Evolutionary conservation across 2,797 vertebrate species (phyloP).

Genomic region (Scleropages formosus): DNA sequence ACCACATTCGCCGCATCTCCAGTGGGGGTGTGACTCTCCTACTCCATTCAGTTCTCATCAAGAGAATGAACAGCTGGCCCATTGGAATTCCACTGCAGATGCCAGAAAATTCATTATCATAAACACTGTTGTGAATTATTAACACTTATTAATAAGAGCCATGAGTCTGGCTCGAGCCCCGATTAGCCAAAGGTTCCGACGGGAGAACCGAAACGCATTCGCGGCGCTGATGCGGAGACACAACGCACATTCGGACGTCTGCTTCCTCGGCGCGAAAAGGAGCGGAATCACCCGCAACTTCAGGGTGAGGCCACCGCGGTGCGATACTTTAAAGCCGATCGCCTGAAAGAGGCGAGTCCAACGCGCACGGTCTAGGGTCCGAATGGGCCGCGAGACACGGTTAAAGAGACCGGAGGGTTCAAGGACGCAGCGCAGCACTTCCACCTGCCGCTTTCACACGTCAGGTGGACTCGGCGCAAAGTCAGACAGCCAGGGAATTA

Average conservation of each 20-base stretch:
- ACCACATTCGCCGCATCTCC: constrained; percentile 26
- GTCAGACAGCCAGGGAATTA: no score
- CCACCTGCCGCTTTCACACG: no score
- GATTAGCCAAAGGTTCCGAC: not conserved
- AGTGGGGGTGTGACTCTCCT: not conserved
- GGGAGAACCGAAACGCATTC: not conserved
- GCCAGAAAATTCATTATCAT: not conserved
- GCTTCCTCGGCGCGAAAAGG: not conserved
- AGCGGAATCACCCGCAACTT: not conserved
- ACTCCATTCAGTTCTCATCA: not conserved
- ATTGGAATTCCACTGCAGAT: not conserved
- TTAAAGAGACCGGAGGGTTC: no score
- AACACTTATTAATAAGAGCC: not conserved
- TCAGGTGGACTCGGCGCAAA: no score
- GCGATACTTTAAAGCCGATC: not conserved
- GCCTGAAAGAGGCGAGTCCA: not conserved
- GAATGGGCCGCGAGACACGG: no score
- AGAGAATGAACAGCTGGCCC: constrained; percentile 1
- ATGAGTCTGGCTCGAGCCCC: not conserved
- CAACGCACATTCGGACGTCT: not conserved
- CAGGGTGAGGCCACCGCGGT: not conserved
- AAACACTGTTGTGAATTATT: constrained; percentile 1
- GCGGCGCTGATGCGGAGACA: no score
- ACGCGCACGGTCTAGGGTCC: not conserved
- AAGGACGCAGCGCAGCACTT: no score